Base-by-base conservation (phyloP, 2,797 vertebrate genomes). In the Malacoctenus gilli region DNA sequence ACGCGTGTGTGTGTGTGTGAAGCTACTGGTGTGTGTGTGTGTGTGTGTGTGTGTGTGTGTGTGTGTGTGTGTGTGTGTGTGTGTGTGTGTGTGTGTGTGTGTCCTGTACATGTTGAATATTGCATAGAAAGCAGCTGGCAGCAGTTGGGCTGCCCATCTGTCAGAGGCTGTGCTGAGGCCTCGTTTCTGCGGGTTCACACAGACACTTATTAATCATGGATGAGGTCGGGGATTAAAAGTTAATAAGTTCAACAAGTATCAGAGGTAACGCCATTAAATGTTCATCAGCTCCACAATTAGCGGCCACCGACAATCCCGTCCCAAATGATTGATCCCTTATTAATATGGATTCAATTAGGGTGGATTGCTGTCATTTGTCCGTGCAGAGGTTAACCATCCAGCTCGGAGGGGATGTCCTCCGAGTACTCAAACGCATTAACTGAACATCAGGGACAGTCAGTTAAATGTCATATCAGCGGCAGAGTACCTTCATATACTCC, bases 101-200 rank as follows among this genome's bases (percentile, higher is more conserved):
- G 8, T 52, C 30, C 80, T n/a, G n/a, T n/a, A n/a, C n/a, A n/a
- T n/a, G n/a, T n/a, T n/a, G 59, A 70, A 83, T 80, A 76, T 72
- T 81, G 42, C 47, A 80, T 75, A 46, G 59, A 42, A 37, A 77
- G 66, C 80, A 79, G 81, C 68, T 84, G 80, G 68, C 81, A 85
- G 75, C 78, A 66, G 77, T 83, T 84, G 67, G 56, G 30, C 31
- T 0, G 57, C 38, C 84, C 87, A 86, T 86, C 81, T 85, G 83
- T 77, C 74, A 57, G 40, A 50, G 41, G 22, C 61, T 34, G 47
- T 23, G 39, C 56, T 0, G n/a, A n/a, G n/a, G n/a, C 38, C 57
- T 68, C 16, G 2, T 57, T 58, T 64, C 25, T 47, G 51, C 51
- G 39, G 58, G 73, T 66, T 77, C 66, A 82, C 60, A 68, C 65